Evolutionary conservation across 1,140 invertebrate species (phyloP), one percentile per base, ranked within the genome.

Genomic region (Aphelinus atriplicis): DNA sequence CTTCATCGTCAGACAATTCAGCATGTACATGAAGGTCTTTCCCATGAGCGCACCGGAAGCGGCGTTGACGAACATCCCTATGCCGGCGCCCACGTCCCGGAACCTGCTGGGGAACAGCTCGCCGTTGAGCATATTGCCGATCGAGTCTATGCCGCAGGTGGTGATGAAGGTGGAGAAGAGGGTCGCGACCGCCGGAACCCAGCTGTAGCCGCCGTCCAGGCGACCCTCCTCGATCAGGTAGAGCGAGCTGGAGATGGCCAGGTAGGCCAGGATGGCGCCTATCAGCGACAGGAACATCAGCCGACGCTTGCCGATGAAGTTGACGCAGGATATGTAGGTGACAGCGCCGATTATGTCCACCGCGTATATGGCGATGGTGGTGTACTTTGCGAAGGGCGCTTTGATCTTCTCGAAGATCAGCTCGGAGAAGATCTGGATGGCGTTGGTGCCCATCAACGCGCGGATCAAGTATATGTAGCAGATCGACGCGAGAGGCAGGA

Each of bases 101-200:
- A 55, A 66, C 42, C 47, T 45, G 9, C 10, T 66, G 6, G 64
- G 51, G 10, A 66, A 66, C 2, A 66, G 26, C 9, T 66, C 64
- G 7, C 4, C 51, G 1, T 43, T 58, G 7, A 69, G 26, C 2
- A 69, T 69, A 55, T 56, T 58, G 1, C 55, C 55, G 2, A 69
- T 50, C 1, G 5, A 3, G 58, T 60, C 60, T 3, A 60, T 60
- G 2, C 67, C 67, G 3, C 58, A 3, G 0, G 56, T 46, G 0
- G n/a, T 42, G 5, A 10, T 0, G 43, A 57, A 57, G 3, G 42
- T n/a, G 5, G 43, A 42, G 2, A 57, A 9, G 10, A 67, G 55
- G 2, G 56, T 46, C 7, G 9, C 2, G 7, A n/a, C 46, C 42
- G 53, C 46, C 53, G 65, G 1, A 1, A 55, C 7, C 51, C 53